Base-by-base conservation (phyloP, 2,797 vertebrate species). In the Meriones psammophilus region DNA sequence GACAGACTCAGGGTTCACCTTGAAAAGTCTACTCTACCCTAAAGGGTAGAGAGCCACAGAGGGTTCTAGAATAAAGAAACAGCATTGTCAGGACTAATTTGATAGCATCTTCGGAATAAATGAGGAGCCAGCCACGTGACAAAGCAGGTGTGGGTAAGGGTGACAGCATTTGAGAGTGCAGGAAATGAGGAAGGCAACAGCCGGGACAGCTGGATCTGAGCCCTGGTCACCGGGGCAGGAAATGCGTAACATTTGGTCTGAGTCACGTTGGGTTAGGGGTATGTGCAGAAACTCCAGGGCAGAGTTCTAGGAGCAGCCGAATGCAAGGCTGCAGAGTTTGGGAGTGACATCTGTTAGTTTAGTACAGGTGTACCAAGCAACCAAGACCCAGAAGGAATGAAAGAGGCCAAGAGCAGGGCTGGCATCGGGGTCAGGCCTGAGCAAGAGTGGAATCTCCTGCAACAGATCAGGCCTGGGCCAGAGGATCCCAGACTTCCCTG, bases 31-130 rank as follows among this genome's bases (percentile, higher is more conserved):
- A 33, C 64, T 93, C 39, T 9, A 56, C 4, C 36, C n/a, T 24
- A 10, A 93, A 85, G 80, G 78, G 60, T 46, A 88, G 58, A 78
- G 79, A 92, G 78, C 68, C 78, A 42, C 56, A 6, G 83, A 79
- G 50, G 28, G 33, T 74, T 92, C 86, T 56, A 26, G 66, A 73
- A 24, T 7, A 66, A 62, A 36, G 42, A 80, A 78, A n/a, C 54
- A 64, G 30, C 58, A 24, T 3, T 36, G 64, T 39, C 54, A 39
- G 80, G 73, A 15, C 83, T 30, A 88, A 30, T 28, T 36, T 60
- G 89, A 58, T 33, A 64, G 62, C 28, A 73, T 15, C n/a, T 56
- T 42, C 18, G 22, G 66, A 54, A 64, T 22, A 28, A 46, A 81
- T 9, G 22, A 56, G 20, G 14, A n/a, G 46, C 30, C 18, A 36